Conservation (phyloP, 2,113 vertebrate species). For the Calonectris borealis region DNA sequence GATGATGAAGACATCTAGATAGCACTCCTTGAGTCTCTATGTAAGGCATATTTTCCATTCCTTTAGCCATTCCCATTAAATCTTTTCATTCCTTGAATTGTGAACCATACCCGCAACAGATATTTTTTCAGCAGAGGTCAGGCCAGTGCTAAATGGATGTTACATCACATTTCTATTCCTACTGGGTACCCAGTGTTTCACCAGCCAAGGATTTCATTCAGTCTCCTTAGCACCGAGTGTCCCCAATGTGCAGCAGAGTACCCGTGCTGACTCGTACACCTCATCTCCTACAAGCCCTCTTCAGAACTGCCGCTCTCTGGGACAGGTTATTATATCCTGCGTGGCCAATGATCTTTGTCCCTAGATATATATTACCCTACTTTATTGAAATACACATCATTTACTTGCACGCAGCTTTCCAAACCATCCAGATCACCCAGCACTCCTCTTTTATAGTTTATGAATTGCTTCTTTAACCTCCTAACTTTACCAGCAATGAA, state of each 20-base stretch:
- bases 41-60: background rate
- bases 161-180: background rate
- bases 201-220: background rate
- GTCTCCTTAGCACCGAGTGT: accelerated
- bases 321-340: background rate
- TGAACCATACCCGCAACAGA: background rate
- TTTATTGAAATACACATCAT: background rate
- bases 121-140: background rate
- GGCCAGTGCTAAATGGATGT: background rate
- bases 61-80: background rate
- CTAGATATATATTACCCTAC: background rate
- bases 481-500: background rate
- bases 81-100: background rate
- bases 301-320: background rate
- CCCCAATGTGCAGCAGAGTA: background rate
- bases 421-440: background rate
- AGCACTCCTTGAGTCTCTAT: background rate
- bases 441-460: background rate
- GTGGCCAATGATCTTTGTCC: background rate
- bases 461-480: background rate
- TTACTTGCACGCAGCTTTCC: background rate
- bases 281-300: background rate
- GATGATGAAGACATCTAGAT: background rate
- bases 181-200: background rate
- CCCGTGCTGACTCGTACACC: accelerated